Base-by-base conservation (phyloP, 2,888 invertebrate genomes). In the Diloba caeruleocephala region DNA sequence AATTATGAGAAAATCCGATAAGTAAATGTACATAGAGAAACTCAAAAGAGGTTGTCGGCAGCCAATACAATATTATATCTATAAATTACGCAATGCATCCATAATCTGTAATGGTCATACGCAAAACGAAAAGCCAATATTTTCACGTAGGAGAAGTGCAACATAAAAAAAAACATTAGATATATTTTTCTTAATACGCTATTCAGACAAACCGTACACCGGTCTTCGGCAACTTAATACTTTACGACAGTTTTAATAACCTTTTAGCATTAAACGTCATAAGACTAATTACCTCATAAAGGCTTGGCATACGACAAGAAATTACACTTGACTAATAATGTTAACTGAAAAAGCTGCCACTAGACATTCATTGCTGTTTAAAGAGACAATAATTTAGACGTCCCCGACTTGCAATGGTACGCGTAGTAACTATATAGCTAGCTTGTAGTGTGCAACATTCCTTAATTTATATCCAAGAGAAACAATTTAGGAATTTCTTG, bases 361-460 rank as follows among this genome's bases (percentile, higher is more conserved):
- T 28, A 32, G 10, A 31, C 7, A 34, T 46, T 43, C 13, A 46
- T 28, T 43, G 4, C 15, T 32, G 32, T 38, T 46, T 43, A 28
- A 19, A 60, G 26, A 52, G 17, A 48, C 19, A 54, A 14, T 43
- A 32, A 33, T 21, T 48, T 31, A 33, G 31, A 1, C 13, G 21
- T 36, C 12, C 9, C 14, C 14, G 4, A 14, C 21, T 26, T 26
- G 21, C 23, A 42, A 50, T 31, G 25, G 19, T n/a, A 15, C 13
- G 12, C 10, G 23, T 28, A 31, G 7, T 17, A 39, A 12, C 15
- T 13, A 10, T 10, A 14, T 23, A 13, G 21, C 31, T 36, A 42
- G 50, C 33, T 42, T 39, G 23, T 44, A 38, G 33, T 45, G 29
- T 43, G 51, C 36, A 26, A 44, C 58, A 50, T 60, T 60, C 55